Base-by-base conservation (phyloP, 23 tunicate genomes). In the Halocynthia aurantium region DNA sequence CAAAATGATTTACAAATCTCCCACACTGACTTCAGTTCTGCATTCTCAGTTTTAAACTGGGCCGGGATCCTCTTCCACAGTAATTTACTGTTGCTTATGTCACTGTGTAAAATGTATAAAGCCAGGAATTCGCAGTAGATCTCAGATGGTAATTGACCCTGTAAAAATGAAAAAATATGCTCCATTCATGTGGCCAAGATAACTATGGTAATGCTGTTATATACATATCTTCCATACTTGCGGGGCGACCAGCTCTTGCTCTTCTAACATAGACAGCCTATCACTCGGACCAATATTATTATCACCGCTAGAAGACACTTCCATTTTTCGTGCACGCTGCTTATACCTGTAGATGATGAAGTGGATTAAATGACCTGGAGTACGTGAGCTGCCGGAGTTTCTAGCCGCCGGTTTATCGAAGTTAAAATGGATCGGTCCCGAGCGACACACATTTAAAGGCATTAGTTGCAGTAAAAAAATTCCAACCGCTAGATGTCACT, bases 11-110 rank as follows among this genome's bases (percentile, higher is more conserved):
- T 89, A 21, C 88, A 83, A 55, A 89, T 80, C 70, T 84, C 83
- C 96, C 96, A 89, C 56, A 89, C 17, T 5, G 96, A 85, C 68
- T 80, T 81, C 11, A 84, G 75, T 60, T 84, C 89, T 8, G 69
- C 80, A 68, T 54, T n/a, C 9, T 52, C 67, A 0, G 76, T 52
- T 61, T 89, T 89, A 8, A 84, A 65, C 10, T 84, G 79, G 8
- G 54, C 40, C 9, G 96, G 96, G 51, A 81, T 89, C 15, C 96
- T 69, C 44, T 84, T 84, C 96, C 96, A 89, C 51, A 89, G 57
- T 7, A 84, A 76, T 69, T 89, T 89, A 51, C 85, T 73, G 76
- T 89, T 84, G 10, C 53, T 57, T 7, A 84, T 44, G 62, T 89
- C 96, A 60, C 75, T 73, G 0, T 83, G 77, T 9, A 84, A 76